Percentiles rank a stretch among this genome's conserved stretches.
phyloP scores from a whole-genome alignment of 2,113 vertebrate genomes.

The Pelvicachromis taeniatus region DNA sequence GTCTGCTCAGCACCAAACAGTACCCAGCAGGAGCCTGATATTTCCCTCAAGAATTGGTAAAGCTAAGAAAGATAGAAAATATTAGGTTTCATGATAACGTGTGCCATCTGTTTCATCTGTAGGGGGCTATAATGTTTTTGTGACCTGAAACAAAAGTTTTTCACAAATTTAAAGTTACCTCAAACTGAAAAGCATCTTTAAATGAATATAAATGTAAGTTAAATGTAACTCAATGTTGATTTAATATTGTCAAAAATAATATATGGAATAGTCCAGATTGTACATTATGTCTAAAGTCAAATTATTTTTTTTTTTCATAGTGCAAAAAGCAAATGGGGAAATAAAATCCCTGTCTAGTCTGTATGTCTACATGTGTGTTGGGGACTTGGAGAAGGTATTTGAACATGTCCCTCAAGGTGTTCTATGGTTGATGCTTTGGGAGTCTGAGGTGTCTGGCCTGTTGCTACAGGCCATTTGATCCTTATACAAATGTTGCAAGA shows the following conservation, averaged over 20 bases:
- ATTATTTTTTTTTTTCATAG: neutral
- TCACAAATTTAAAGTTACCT: neutral
- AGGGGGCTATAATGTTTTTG: neutral
- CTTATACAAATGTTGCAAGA: rapidly evolving
- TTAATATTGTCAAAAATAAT: neutral
- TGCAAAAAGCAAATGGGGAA: neutral
- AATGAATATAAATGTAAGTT: neutral
- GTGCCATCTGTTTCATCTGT: neutral
- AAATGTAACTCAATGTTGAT: neutral
- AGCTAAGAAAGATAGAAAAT: neutral
- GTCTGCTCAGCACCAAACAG: neutral
- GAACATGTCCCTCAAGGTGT: neutral
- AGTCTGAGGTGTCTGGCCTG: neutral
- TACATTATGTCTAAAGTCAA: neutral
- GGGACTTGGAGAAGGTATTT: neutral
- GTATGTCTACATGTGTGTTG: neutral
- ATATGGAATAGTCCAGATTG: neutral
- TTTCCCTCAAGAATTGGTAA: neutral
- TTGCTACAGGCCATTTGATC: rapidly evolving
- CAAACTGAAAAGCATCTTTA: neutral
- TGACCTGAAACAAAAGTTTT: neutral
- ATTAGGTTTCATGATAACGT: neutral
- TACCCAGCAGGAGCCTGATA: neutral
- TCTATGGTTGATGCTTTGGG: neutral
- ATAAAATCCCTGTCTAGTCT: neutral